Base-by-base conservation (phyloP, 2,113 vertebrate genomes). In the Lipophrys pholis region DNA sequence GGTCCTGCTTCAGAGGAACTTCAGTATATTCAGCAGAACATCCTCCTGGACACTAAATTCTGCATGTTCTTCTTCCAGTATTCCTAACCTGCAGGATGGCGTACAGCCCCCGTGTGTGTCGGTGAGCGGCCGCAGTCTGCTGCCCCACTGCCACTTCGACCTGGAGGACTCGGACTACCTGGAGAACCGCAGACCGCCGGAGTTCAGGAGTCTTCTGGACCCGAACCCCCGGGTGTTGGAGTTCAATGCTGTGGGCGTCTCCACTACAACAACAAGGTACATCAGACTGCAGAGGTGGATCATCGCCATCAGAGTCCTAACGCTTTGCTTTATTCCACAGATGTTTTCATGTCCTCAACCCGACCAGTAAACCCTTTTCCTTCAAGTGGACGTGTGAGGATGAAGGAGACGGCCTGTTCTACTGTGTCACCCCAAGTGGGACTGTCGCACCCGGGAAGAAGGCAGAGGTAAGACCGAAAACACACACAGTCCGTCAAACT, bases 141-240 rank as follows among this genome's bases (percentile, higher is more conserved):
- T 96, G 68, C 92, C 96, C 0, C 64, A 81, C 36, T 96, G 93
- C 78, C 95, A 97, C 85, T 96, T 98, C 76, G 93, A 96, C 30
- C 80, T 99, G 60, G 93, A 95, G 42, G 93, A 96, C 15, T 97
- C 96, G 0, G 94, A 97, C 77, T 97, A 96, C 63, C 85, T 96
- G 73, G 78, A 82, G 8, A 83, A 82, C 30, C 88, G 83, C 6
- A 72, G 75, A 5, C 85, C 80, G 54, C 56, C 87, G 5, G 91
- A 94, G 9, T 73, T 94, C 45, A 82, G 50, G n/a, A 7, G 17
- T 8, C 12, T 14, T 2, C 56, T 96, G 1, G 91, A 95, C 49
- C 85, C 91, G 5, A 85, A 81, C 63, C 96, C 94, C 0, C 93
- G 91, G 52, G 94, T 97, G 75, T 80, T 99, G 10, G 94, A 97